Evolutionary conservation across 2,797 vertebrate species (phyloP).

Genomic region (Hyperoplus lanceolatus): DNA sequence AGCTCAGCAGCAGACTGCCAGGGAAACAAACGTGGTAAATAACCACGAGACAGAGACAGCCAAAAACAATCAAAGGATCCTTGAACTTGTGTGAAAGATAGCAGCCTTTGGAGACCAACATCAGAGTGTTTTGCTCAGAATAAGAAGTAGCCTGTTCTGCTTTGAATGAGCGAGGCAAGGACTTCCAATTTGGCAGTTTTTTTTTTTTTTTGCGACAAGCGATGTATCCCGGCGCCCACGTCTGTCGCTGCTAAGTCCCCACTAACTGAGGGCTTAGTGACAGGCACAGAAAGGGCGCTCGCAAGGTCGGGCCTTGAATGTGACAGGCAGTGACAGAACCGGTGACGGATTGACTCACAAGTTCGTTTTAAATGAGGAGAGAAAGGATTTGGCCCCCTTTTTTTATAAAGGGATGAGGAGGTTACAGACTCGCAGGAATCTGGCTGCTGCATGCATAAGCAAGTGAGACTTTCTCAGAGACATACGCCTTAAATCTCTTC

Average conservation of each 20-base stretch:
- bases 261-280: conserved; percentile 69
- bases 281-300: conserved; percentile 62
- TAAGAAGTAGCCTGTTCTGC: conserved; percentile 52
- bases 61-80: conserved; percentile 54
- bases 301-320: conserved; percentile 53
- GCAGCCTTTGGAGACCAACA: conserved; percentile 49
- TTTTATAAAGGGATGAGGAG: conserved; percentile 53
- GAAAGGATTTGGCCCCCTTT: conserved; percentile 50
- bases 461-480: conserved; percentile 59
- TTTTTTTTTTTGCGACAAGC: conserved; percentile 58
- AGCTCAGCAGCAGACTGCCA: conserved; percentile 62
- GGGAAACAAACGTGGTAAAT: conserved; percentile 54
- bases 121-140: conserved; percentile 53
- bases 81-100: conserved; percentile 61
- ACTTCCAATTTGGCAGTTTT: conserved; percentile 70
- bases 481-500: conserved; percentile 63
- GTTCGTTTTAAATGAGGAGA: conserved; percentile 74
- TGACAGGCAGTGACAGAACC: conserved; percentile 70
- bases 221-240: conserved; percentile 39
- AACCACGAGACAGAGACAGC: conserved; percentile 43
- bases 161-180: conserved; percentile 51
- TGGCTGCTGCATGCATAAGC: conserved; percentile 65
- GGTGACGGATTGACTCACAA: conserved; percentile 66
- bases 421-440: conserved; percentile 53
- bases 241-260: conserved; percentile 61